Percentiles rank a stretch among this genome's conserved stretches.
phyloP scores from a whole-genome alignment of 2,113 vertebrate species.

The Ceratotherium simum region DNA sequence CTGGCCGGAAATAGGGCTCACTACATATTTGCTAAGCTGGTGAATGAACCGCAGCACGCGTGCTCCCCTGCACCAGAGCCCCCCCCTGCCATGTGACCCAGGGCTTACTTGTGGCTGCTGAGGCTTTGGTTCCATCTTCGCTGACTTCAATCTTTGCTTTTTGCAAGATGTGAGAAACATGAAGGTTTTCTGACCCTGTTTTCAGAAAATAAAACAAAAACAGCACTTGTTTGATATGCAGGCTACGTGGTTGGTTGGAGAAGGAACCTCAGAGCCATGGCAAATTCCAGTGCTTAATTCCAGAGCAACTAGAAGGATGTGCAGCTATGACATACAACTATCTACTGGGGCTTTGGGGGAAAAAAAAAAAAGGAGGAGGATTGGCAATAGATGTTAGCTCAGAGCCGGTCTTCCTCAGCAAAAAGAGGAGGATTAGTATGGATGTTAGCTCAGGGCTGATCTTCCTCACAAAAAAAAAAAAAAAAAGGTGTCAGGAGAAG shows the following conservation, averaged over 20 bases:
- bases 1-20: background rate
- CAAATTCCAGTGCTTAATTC: background rate
- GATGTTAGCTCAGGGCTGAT: too few species aligned
- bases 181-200: constrained; percentile 91
- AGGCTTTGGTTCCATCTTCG: constrained; percentile 97
- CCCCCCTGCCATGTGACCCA: background rate
- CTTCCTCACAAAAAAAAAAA: too few species aligned
- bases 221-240: background rate
- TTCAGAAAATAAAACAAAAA: constrained; percentile 62
- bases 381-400: too few species aligned
- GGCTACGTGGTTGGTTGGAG: background rate
- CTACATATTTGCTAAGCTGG: fast-evolving
- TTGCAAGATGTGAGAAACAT: constrained; percentile 94
- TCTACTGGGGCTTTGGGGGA: too few species aligned
- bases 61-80: too few species aligned
- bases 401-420: too few species aligned
- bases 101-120: constrained; percentile 94
- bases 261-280: background rate
- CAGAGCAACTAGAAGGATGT: too few species aligned
- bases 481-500: background rate
- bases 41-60: fast-evolving
- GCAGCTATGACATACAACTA: too few species aligned
- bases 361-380: too few species aligned
- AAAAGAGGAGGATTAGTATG: too few species aligned
- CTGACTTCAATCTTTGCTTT: constrained; percentile 97